Evolutionary conservation across 2,888 invertebrate genomes (phyloP), one percentile per base, ranked within the genome.

Genomic region (Oasisia sp.): DNA sequence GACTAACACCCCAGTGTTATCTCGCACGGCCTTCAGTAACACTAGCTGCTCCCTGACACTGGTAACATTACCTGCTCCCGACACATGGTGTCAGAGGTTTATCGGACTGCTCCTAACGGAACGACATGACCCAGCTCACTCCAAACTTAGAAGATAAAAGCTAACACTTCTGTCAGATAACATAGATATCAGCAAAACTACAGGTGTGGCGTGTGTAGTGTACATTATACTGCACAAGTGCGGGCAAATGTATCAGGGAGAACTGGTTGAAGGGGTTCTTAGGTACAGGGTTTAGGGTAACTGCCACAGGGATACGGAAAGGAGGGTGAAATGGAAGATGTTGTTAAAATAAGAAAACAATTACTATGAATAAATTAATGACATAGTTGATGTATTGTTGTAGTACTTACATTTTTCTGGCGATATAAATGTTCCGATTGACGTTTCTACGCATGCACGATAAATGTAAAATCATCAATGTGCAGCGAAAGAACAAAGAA

Each of bases 151-250:
- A 74, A 27, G 74, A 74, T 74, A 74, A 74, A 74, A 74, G 74
- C n/a, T 7, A 74, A 74, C 74, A 74, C 74, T 74, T 74, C 74
- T 74, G 74, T 74, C 74, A 74, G 74, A 74, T 74, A 74, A 74
- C 74, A 74, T 74, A 74, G 74, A 74, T 27, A 74, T 74, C 74
- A 74, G 74, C 5, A 27, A 74, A 74, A 74, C 74, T 74, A 7
- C 74, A 74, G 74, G 74, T 74, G 27, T n/a, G n/a, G 74, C 14
- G 9, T 27, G 4, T 27, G 27, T 27, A n/a, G n/a, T n/a, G n/a
- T n/a, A n/a, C n/a, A n/a, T n/a, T n/a, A n/a, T n/a, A n/a, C n/a
- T n/a, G 58, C 27, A 74, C 74, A 1, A 74, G 5, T 19, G 19
- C 74, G 0, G n/a, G 19, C 74, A 74, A 74, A 74, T 74, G 27